Percentiles rank a stretch among this genome's conserved stretches.
Evolutionary conservation across 2,113 vertebrate species (phyloP).

Genomic region (Seriola rivoliana): DNA sequence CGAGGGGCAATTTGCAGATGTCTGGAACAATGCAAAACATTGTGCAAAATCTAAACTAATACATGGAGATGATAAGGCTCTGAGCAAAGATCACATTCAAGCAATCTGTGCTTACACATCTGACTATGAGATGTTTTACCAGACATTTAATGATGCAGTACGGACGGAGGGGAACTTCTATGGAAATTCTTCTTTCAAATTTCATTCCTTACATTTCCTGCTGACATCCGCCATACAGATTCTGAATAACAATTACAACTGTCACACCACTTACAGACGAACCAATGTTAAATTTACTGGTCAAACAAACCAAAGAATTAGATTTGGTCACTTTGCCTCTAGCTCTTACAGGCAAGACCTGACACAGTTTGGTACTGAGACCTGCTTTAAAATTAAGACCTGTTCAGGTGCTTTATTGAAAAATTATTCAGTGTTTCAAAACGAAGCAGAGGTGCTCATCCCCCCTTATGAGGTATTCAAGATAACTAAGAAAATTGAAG

Average conservation of each 20-base stretch:
- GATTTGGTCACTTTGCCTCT: constrained; percentile 37
- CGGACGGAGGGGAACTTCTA: accelerated
- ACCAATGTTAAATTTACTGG: accelerated
- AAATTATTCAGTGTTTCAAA: background rate
- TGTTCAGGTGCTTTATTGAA: constrained; percentile 8
- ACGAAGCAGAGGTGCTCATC: constrained; percentile 4
- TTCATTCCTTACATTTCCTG: constrained; percentile 30
- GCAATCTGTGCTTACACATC: constrained; percentile 39
- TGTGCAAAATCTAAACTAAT: accelerated
- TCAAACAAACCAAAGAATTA: background rate
- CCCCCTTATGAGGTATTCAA: constrained; percentile 4
- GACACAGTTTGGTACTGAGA: accelerated
- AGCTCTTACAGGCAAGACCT: background rate
- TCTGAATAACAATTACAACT: background rate
- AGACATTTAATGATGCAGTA: background rate
- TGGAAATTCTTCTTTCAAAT: background rate
- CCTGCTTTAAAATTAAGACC: constrained; percentile 25
- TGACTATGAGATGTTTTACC: accelerated
- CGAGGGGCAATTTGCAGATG: accelerated
- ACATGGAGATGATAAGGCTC: accelerated
- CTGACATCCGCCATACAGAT: constrained; percentile 30
- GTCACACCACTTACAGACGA: constrained; percentile 8
- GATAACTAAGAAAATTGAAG: background rate
- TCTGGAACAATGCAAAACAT: accelerated
- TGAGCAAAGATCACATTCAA: background rate